Evolutionary conservation across 2,797 vertebrate species (phyloP), one percentile per base, ranked within the genome.

Genomic region (Pangasius larnaudii): DNA sequence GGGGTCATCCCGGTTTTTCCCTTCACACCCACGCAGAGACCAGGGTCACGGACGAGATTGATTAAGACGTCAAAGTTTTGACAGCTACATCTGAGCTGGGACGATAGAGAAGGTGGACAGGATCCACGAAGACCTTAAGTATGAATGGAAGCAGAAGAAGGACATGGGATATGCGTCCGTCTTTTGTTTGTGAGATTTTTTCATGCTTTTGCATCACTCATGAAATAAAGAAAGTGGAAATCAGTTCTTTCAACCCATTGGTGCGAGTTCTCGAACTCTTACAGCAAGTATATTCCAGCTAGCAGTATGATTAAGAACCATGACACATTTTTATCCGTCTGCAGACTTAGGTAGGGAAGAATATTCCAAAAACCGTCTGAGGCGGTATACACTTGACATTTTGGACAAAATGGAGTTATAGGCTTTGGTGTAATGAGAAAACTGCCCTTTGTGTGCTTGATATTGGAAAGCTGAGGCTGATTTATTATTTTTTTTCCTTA

Each of bases 11-110:
- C 93, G 1, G 59, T 67, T 86, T 67, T 80, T 59, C 95, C 95
- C 94, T 95, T 96, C 95, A 96, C 84, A 30, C 82, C 74, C 77
- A 63, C 61, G 16, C 79, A 87, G 89, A 93, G 94, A 92, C 92
- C 92, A 71, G 95, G 97, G 97, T 98, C 97, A 97, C 93, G 96
- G 94, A 92, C 94, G 95, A 95, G 95, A 95, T 95, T 97, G 98
- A 99, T 99, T 97, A 98, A 99, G 98, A 98, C 95, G 96, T 99
- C 97, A 96, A 96, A 96, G 92, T 95, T 97, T 96, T 97, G 97
- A 98, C 98, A 98, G 98, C 96, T 96, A 95, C 80, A 90, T 92
- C 93, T 92, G 96, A 95, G 95, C 81, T 95, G 95, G 92, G 88
- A 94, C 91, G 94, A 93, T 69, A 89, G 93, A 84, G 53, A 84